Conservation (phyloP, 2,797 vertebrate genomes). For the Melanogrammus aeglefinus region DNA sequence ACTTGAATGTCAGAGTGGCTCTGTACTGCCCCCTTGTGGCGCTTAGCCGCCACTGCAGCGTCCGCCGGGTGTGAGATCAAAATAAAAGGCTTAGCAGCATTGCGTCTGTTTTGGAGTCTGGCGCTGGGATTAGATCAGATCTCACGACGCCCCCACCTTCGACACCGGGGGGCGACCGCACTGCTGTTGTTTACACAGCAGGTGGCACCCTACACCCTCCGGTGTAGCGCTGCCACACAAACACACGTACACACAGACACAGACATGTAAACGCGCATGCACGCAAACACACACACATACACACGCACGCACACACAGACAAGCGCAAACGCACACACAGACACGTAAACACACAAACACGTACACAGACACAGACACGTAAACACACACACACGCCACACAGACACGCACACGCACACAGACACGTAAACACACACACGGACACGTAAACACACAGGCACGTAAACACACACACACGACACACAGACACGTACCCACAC, state of each 20-base stretch:
- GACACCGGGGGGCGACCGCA: conserved; percentile 49
- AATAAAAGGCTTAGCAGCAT: conserved; percentile 70
- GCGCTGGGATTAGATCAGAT: conserved; percentile 66
- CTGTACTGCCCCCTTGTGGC: conserved; percentile 66
- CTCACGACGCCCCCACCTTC: conserved; percentile 45
- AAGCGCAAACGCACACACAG: no score
- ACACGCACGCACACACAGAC: no score
- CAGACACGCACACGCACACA: no score
- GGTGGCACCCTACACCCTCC: conserved; percentile 53
- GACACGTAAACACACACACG: no score
- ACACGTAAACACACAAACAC: no score
- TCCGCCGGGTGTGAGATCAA: conserved; percentile 52
- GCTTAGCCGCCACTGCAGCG: conserved; percentile 26
- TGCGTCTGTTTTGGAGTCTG: conserved; percentile 70
- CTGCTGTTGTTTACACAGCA: conserved; percentile 63
- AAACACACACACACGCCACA: no score
- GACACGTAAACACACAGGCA: not conserved
- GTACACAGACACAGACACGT: no score
- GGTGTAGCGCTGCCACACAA: conserved; percentile 21
- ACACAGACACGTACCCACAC: conserved; percentile 14
- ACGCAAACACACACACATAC: no score
- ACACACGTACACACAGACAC: conserved; percentile 19
- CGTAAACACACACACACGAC: conserved; percentile 3
- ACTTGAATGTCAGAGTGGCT: conserved; percentile 34
- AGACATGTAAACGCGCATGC: no score